Base-by-base conservation (phyloP, 2,888 invertebrate species). In the Abrostola tripartita region DNA sequence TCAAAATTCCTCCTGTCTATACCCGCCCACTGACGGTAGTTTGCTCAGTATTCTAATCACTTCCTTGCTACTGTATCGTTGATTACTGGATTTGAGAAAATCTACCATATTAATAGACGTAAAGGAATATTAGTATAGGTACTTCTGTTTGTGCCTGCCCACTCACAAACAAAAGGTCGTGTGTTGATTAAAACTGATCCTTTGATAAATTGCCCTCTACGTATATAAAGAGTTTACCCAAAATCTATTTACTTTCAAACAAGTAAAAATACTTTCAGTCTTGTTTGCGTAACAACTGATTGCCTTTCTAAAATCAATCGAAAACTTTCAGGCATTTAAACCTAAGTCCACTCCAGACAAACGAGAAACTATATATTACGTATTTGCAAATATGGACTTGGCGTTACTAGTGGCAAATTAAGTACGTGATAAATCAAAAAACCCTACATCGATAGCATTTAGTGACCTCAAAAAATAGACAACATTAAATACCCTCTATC, bases 1-100 rank as follows among this genome's bases (percentile, higher is more conserved):
- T 90, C 87, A 87, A 88, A 86, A 88, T 88, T 87, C 86, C 83
- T 80, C 50, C 66, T 73, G 65, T 71, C 68, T 61, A 77, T 12
- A 0, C 14, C 67, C 76, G 79, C 79, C 81, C 73, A 78, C 84
- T 55, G 63, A 6, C 53, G 55, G 66, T 59, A 60, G 71, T 68
- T 72, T 70, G 71, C 73, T 71, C 36, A 60, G 56, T 59, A 63
- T 65, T 70, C 66, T 69, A 77, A 81, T 79, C 68, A 78, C 65
- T 76, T 70, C 69, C 67, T 67, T 52, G 77, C 81, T 79, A 76
- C 77, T 64, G 81, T 74, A n/a, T 59, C 51, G 52, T 56, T 61
- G 73, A 76, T 76, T 72, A 61, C 58, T 61, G 42, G 51, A 37
- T 61, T 35, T 57, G 52, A 59, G 36, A 62, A 73, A 61, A 74